Percentiles rank a stretch among this genome's conserved stretches.
Conservation (phyloP, 2,888 invertebrate species). For the Thereva unica region DNA sequence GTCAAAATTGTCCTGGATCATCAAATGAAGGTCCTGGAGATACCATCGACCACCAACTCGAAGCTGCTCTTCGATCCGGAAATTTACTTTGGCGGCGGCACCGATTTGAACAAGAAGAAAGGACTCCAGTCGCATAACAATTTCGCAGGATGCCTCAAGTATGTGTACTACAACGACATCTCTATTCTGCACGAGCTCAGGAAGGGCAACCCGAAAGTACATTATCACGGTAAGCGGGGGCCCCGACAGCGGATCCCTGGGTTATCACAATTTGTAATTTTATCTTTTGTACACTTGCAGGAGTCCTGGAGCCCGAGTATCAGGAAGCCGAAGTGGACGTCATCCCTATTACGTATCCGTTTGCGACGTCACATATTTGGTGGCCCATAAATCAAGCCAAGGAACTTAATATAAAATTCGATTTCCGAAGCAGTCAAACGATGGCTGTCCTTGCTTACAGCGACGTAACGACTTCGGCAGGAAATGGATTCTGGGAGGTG, state of each 20-base stretch:
- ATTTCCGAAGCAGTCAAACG: conserved; percentile 82
- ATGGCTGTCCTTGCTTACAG: conserved; percentile 86
- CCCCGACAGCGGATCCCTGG: conserved; percentile 12
- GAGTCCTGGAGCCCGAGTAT: conserved; percentile 80
- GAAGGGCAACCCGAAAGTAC: conserved; percentile 82
- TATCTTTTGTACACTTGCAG: conserved; percentile 47
- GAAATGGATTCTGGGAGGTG: conserved; percentile 87
- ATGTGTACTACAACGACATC: conserved; percentile 91
- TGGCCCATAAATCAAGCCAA: conserved; percentile 79
- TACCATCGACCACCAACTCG: conserved; percentile 62
- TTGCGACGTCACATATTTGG: conserved; percentile 87
- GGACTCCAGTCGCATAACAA: conserved; percentile 81
- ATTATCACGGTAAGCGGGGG: conserved; percentile 64
- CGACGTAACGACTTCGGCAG: conserved; percentile 72
- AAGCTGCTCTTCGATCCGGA: conserved; percentile 90
- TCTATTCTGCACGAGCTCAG: conserved; percentile 88
- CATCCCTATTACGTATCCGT: conserved; percentile 89
- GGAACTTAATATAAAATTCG: conserved; percentile 77
- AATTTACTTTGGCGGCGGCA: conserved; percentile 89
- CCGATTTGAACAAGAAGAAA: conserved; percentile 80
- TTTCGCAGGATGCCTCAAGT: conserved; percentile 87
- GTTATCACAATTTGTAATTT: conserved; percentile 36
- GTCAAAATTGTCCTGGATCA: conserved; percentile 78
- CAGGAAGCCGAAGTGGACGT: conserved; percentile 82
- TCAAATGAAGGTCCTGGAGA: conserved; percentile 69